Conservation (phyloP, 2,113 vertebrate genomes). For the Corythoichthys haematopterus region DNA sequence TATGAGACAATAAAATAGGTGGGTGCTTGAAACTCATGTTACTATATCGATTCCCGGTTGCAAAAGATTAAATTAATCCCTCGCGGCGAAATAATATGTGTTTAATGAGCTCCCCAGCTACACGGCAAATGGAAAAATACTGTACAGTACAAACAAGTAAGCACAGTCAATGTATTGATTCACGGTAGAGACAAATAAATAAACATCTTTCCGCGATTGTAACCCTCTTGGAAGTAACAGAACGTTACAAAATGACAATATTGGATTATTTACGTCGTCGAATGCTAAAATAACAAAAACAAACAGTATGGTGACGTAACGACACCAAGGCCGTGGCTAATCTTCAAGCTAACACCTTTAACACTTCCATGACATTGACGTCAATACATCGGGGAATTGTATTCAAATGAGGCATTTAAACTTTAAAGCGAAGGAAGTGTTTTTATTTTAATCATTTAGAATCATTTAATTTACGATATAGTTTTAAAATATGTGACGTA, state of each 20-base stretch:
- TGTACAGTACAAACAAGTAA: neutral
- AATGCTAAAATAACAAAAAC: conserved; percentile 17
- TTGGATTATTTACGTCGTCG: no score
- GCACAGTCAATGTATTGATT: neutral
- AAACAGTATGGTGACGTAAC: conserved; percentile 1
- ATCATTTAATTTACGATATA: neutral
- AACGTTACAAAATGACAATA: neutral
- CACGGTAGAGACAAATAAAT: neutral
- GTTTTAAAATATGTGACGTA: neutral
- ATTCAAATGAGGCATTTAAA: neutral
- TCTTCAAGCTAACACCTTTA: neutral
- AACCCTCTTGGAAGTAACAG: neutral
- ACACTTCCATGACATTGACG: neutral
- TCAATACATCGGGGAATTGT: neutral
- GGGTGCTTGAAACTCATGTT: neutral
- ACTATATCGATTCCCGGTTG: neutral
- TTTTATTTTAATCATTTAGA: no score
- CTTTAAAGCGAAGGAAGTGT: neutral
- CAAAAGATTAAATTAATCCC: neutral
- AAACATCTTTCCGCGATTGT: neutral
- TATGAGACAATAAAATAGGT: neutral
- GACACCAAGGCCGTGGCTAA: neutral
- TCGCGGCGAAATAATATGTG: neutral
- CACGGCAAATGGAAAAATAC: conserved; percentile 1
- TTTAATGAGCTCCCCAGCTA: neutral